These are phyloP conservation scores for Dromius quadrimaculatus DNA, from an alignment of 2,888 invertebrate genomes.

Conservation along the genomic window DNA sequence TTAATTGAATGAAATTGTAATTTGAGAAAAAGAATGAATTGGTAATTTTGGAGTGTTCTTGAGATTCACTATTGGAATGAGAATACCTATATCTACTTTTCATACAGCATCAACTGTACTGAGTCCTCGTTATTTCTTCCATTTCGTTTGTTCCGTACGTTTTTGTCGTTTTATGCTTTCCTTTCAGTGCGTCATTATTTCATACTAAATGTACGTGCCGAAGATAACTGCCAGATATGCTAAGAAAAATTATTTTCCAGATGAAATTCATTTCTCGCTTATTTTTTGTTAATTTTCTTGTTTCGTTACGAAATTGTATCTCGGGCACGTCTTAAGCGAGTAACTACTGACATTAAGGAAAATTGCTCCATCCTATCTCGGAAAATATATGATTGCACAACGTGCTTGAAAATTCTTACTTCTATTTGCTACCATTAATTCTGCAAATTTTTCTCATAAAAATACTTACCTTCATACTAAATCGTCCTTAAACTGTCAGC, in stretches of 20 bases:
- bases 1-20: no score
- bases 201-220: slow-evolving; percentile 44
- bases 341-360: slow-evolving; percentile 39
- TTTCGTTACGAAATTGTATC: slow-evolving; percentile 45
- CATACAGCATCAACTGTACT: no score
- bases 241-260: slow-evolving; percentile 49
- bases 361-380: slow-evolving; percentile 21
- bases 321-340: slow-evolving; percentile 37
- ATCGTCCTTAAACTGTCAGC: no score
- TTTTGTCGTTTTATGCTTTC: slow-evolving; percentile 23
- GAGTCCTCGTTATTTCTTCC: slow-evolving; percentile 23
- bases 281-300: slow-evolving; percentile 31
- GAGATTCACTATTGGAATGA: no score
- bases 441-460: slow-evolving; percentile 15
- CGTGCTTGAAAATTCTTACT: slow-evolving; percentile 23
- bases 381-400: slow-evolving; percentile 30
- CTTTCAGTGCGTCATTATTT: slow-evolving; percentile 38
- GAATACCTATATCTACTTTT: no score
- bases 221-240: slow-evolving; percentile 44
- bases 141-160: slow-evolving; percentile 25
- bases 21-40: no score
- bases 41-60: no score
- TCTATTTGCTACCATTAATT: slow-evolving; percentile 17
- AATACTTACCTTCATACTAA: no score
- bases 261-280: slow-evolving; percentile 47